Evolutionary conservation across 2,113 vertebrate genomes (phyloP), one percentile per base, ranked within the genome.

Genomic region (Hyperopisus bebe): DNA sequence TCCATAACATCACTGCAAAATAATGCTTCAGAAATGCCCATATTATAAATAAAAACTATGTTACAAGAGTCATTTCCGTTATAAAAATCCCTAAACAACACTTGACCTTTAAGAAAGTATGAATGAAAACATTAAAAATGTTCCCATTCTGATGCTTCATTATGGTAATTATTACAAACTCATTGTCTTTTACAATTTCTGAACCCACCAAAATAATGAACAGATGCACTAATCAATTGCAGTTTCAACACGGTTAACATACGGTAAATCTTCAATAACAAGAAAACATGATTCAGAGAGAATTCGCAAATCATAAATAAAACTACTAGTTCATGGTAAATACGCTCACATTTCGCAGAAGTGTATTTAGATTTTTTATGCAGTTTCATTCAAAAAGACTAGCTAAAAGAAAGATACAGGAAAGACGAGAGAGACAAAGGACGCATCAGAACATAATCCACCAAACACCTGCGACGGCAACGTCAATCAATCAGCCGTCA

Each of bases 401-500:
- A 50, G 9, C 44, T 74, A 86, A 51, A 39, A 88, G 35, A 44
- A 53, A 35, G 27, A 85, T 13, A 77, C 35, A 19, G 3, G 44
- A 42, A 27, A 11, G 80, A 11, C 80, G 17, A 70, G 84, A 39
- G 90, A 90, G 84, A 66, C 62, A 83, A 88, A 93, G 93, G 93
- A 93, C 92, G 92, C 91, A 90, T 92, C 86, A 93, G 24, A 93
- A 91, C 92, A 90, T 90, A 93, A 91, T 90, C 91, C 85, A 94
- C 90, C 89, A 62, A 93, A 94, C 77, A 88, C 90, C 92, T 89
- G 92, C 88, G 91, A 91, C 92, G 92, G 91, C 92, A 92, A 93
- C 87, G n/a, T 95, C 94, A 94, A 93, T 95, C 95, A 95, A 94
- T 95, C 94, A 94, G 91, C 87, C 92, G 92, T 93, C 92, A 91